Evolutionary conservation across 2,888 invertebrate genomes (phyloP).

Genomic region (Autographa pulchrina): DNA sequence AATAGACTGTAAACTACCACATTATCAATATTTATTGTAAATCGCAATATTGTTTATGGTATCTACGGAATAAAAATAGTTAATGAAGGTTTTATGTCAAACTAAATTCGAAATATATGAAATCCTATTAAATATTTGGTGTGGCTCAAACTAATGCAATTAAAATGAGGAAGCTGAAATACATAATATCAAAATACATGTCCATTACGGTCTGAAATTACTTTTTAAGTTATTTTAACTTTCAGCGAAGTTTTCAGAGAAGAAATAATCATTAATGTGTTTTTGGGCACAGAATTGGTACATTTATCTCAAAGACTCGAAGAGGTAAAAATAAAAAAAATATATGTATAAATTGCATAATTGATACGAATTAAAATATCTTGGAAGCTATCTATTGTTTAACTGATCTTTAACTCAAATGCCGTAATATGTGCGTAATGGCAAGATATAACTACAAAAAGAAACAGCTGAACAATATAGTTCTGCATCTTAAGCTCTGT

Average conservation of each 20-base stretch:
- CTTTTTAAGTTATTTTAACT: background rate
- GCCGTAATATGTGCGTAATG: background rate
- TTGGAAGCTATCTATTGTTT: no score
- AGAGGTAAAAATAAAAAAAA: no score
- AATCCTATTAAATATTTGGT: no score
- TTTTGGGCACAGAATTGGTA: background rate
- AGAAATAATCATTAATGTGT: background rate
- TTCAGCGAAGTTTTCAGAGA: background rate
- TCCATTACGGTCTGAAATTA: background rate
- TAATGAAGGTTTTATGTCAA: background rate
- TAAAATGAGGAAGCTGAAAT: background rate
- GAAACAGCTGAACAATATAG: background rate
- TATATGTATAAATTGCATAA: no score
- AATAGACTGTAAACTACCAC: background rate
- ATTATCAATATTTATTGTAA: background rate
- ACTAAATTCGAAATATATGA: background rate
- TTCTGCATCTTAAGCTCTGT: constrained; percentile 32
- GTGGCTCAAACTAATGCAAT: no score
- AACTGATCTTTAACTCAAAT: no score
- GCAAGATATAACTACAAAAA: background rate
- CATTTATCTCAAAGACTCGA: background rate
- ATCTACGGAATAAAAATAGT: no score
- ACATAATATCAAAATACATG: background rate
- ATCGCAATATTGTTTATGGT: no score
- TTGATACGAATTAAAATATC: no score